phyloP scores from a whole-genome alignment of 2,888 invertebrate species.

The Catocala nupta region DNA sequence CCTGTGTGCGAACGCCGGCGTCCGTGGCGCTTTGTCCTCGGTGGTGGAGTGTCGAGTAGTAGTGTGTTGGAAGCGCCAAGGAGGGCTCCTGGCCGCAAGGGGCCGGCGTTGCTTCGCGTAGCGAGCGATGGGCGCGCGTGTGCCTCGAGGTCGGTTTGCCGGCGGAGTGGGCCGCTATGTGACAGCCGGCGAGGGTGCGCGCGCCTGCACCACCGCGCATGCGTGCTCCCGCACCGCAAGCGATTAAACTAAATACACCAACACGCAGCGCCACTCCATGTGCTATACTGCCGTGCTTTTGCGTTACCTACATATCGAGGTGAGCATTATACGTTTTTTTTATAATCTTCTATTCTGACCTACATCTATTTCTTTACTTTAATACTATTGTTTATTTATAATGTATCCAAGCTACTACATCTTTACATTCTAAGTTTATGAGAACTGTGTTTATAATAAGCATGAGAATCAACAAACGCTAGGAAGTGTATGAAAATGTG shows the following conservation, averaged over 20 bases:
- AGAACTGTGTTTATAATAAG: neutral
- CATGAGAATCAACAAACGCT: slow-evolving; percentile 30
- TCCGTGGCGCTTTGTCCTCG: slow-evolving; percentile 70
- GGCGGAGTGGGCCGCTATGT: slow-evolving; percentile 76
- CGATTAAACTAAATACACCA: slow-evolving; percentile 51
- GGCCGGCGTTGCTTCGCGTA: slow-evolving; percentile 84
- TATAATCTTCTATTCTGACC: slow-evolving; percentile 37
- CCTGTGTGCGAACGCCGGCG: slow-evolving; percentile 81
- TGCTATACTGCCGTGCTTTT: slow-evolving; percentile 58
- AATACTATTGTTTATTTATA: neutral
- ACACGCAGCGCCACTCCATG: slow-evolving; percentile 59
- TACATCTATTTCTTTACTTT: slow-evolving; percentile 18
- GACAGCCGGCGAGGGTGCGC: slow-evolving; percentile 71
- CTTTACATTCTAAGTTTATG: neutral
- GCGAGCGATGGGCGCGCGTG: slow-evolving; percentile 80
- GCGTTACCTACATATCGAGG: slow-evolving; percentile 57
- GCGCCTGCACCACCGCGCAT: slow-evolving; percentile 78
- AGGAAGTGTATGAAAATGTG: slow-evolving; percentile 15
- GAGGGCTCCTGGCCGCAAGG: slow-evolving; percentile 84
- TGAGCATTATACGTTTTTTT: slow-evolving; percentile 51
- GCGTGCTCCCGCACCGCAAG: slow-evolving; percentile 63
- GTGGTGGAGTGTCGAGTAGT: slow-evolving; percentile 62
- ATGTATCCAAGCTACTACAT: neutral
- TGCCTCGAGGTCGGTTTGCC: slow-evolving; percentile 79
- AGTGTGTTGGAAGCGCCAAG: slow-evolving; percentile 76